Evolutionary conservation across 2,113 vertebrate species (phyloP), one percentile per base, ranked within the genome.

Genomic region (Lycocorax pyrrhopterus): DNA sequence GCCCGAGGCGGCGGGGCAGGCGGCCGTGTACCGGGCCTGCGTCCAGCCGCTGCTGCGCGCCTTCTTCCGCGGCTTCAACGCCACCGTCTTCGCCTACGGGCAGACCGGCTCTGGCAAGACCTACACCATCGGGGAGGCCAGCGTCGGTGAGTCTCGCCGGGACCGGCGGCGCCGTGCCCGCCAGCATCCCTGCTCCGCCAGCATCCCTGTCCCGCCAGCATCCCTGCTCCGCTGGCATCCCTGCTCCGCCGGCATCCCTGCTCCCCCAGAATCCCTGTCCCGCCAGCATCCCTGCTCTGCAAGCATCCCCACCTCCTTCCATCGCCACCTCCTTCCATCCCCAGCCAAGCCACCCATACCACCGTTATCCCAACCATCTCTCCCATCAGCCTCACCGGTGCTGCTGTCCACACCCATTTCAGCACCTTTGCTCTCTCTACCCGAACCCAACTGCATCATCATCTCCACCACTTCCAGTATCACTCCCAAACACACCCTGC

Each of bases 61-160:
- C 37, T 99, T 99, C 96, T 99, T 99, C 93, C 98, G 99, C 96
- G 99, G 99, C 18, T 99, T 99, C 97, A 99, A 99, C 56, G 98
- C 98, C 75, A 99, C 99, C 1, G 98, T 99, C 29, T 99, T 99
- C 97, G 99, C 99, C 58, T 99, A 99, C 23, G 99, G 99, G 5
- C 99, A 99, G 98, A 99, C 99, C 0, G 99, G 99, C 84, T 99
- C 99, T 3, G 99, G 99, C 74, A 99, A 99, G 98, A 99, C 99
- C 2, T 99, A 99, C 96, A 99, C 99, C 55, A 98, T 99, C 90
- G 99, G 99, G 55, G 99, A 99, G 97, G 98, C 98, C 83, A 99
- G 99, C 94, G 98, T 99, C 84, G 98, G 99, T 99, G 96, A 99
- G 99, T 98, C 47, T 46, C 44, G 16, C 51, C 20, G 5, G 10